Evolutionary conservation across 2,888 invertebrate genomes (phyloP).

Genomic region (Aleiodes testaceus): DNA sequence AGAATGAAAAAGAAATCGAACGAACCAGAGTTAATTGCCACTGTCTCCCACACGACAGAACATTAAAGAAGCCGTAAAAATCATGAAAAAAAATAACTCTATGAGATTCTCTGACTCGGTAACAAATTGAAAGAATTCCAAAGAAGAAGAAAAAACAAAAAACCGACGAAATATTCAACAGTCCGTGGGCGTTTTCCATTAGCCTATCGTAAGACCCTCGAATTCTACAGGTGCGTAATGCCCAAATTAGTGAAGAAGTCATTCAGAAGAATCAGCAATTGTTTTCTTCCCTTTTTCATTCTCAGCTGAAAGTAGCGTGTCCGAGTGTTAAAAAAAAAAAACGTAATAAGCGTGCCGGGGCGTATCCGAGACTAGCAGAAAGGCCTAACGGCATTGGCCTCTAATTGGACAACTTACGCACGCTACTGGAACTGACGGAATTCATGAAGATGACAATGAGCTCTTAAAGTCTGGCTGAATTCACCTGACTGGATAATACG

Average conservation of each 20-base stretch:
- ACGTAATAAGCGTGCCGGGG: conserved; percentile 70
- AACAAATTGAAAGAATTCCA: not conserved
- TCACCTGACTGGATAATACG: conserved; percentile 41
- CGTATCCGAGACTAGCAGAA: conserved; percentile 67
- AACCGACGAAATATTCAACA: not conserved
- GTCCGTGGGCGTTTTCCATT: conserved; percentile 27
- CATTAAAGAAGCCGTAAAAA: not conserved
- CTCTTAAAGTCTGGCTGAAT: not conserved
- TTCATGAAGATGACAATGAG: conserved; percentile 3
- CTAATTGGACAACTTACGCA: conserved; percentile 70
- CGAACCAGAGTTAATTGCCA: conserved; percentile 4
- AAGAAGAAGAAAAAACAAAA: not conserved
- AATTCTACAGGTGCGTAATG: conserved; percentile 1
- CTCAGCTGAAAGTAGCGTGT: conserved; percentile 62
- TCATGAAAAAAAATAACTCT: not conserved
- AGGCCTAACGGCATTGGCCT: conserved; percentile 62
- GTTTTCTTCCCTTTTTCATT: no score
- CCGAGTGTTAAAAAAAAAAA: conserved; percentile 57
- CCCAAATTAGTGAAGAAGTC: no score
- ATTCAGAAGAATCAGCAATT: no score
- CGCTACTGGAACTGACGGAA: conserved; percentile 32
- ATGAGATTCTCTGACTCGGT: not conserved
- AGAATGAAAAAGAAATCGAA: not conserved
- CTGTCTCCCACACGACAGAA: not conserved
- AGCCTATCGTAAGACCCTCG: conserved; percentile 9